Conservation (phyloP, 2,113 vertebrate genomes). For the Neodon shergylaensis region DNA sequence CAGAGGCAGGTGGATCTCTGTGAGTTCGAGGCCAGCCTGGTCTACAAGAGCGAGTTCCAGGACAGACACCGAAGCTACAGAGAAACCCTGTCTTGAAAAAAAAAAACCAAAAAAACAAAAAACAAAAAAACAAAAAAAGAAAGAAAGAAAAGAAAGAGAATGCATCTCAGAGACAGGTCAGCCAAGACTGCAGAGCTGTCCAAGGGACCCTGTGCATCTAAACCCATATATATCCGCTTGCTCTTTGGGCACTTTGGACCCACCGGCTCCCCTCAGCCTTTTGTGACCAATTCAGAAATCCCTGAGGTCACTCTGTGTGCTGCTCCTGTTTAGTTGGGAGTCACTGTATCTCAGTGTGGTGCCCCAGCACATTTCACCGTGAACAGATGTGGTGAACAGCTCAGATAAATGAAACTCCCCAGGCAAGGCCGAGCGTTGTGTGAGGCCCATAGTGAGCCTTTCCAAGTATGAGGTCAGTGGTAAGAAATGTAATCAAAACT, state of each 20-base stretch:
- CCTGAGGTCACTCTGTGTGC: background rate
- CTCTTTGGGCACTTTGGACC: background rate
- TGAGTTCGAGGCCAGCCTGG: too few species aligned
- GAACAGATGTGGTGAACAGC: background rate
- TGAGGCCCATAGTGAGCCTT: background rate
- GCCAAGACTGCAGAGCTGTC: background rate
- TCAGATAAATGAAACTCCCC: slow-evolving; percentile 1
- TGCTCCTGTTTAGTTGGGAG: background rate
- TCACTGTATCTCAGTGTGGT: background rate
- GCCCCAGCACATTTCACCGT: background rate
- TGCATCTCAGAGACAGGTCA: background rate
- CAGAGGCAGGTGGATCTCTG: too few species aligned
- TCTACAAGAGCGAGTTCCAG: too few species aligned
- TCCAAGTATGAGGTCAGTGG: background rate
- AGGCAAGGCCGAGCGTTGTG: background rate
- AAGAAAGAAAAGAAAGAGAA: background rate
- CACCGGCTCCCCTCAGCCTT: background rate
- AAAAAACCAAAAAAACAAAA: too few species aligned
- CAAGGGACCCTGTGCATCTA: background rate
- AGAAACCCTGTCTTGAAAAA: too few species aligned
- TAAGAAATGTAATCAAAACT: slow-evolving; percentile 33
- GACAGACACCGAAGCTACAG: too few species aligned
- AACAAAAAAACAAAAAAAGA: too few species aligned
- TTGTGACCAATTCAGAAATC: slow-evolving; percentile 9
- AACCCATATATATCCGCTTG: background rate